phyloP scores from a whole-genome alignment of 2,113 vertebrate species.

The Malaclemys terrapin region DNA sequence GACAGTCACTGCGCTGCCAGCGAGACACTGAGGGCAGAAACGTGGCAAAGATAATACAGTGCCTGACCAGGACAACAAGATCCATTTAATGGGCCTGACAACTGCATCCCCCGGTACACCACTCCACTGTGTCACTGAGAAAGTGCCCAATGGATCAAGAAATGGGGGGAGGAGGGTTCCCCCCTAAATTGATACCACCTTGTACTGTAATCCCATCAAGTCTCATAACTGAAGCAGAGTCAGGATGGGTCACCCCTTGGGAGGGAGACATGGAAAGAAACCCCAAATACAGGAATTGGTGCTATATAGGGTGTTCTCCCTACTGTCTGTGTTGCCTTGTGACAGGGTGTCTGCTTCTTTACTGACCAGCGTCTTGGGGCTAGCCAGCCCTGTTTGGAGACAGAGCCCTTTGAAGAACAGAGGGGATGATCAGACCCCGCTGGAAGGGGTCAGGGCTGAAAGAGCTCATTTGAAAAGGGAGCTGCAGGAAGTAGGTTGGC shows the following conservation, averaged over 20 bases:
- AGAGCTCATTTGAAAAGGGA: neutral
- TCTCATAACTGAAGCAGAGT: neutral
- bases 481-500: no score
- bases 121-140: accelerated
- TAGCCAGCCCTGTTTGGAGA: neutral
- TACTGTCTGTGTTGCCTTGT: neutral
- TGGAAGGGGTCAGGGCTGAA: neutral
- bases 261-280: neutral
- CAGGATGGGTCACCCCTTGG: neutral
- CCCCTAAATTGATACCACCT: neutral
- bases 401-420: neutral
- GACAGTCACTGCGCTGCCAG: slow-evolving; percentile 77
- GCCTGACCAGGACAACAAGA: neutral
- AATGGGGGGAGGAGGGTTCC: neutral
- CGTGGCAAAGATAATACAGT: accelerated
- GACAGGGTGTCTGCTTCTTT: neutral
- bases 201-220: no score
- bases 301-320: neutral
- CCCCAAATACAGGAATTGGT: neutral
- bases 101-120: accelerated
- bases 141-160: neutral
- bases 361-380: neutral
- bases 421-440: neutral
- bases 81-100: no score
- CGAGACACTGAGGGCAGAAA: slow-evolving; percentile 73